phyloP scores from a whole-genome alignment of 2,113 vertebrate species.

The Rhinopithecus roxellana region DNA sequence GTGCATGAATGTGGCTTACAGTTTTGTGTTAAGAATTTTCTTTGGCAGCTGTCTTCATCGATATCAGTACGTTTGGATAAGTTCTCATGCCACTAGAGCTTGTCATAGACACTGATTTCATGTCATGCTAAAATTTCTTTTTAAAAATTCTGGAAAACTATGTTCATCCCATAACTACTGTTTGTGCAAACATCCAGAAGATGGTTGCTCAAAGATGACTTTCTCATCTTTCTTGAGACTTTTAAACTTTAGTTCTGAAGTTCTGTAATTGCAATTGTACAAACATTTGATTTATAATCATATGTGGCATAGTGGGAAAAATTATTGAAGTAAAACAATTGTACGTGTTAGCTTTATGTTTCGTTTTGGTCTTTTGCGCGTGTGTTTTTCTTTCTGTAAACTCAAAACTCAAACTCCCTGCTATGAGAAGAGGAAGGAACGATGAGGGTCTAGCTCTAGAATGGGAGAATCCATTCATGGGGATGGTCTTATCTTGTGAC shows the following conservation, averaged over 20 bases:
- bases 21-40: background rate
- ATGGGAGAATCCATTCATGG: background rate
- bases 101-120: background rate
- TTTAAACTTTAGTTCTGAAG: background rate
- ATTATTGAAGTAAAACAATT: background rate
- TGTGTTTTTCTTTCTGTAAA: too few species aligned
- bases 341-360: accelerated
- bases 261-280: background rate
- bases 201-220: too few species aligned
- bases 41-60: background rate
- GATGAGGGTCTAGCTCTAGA: too few species aligned
- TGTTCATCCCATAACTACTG: background rate
- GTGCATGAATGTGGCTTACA: background rate
- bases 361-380: background rate
- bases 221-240: background rate
- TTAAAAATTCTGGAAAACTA: background rate
- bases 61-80: accelerated
- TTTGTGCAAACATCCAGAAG: background rate
- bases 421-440: background rate
- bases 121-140: background rate
- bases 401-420: background rate
- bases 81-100: background rate
- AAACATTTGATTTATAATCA: background rate
- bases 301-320: background rate
- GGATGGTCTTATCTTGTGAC: background rate